A percentile compares a stretch with the other conserved stretches of the same genome.
Evolutionary conservation across 2,888 invertebrate genomes (phyloP).

Genomic region (Lampropteryx suffumata): DNA sequence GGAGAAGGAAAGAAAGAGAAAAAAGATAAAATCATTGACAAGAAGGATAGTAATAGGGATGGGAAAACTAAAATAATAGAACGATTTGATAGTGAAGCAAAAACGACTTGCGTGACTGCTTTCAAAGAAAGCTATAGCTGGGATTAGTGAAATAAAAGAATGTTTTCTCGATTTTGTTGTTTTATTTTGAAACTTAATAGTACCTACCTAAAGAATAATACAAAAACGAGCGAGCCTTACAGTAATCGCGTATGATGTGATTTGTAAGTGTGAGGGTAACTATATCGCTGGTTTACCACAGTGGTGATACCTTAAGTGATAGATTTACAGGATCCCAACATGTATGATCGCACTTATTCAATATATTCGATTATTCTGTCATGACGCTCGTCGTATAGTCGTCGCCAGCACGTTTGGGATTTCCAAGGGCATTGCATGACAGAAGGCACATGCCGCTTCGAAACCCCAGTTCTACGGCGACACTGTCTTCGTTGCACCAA

Average conservation of each 20-base stretch:
- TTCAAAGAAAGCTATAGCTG: constrained; percentile 74
- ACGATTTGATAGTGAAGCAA: constrained; percentile 51
- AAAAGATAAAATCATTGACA: constrained; percentile 35
- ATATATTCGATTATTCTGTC: not conserved
- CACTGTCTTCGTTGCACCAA: constrained; percentile 39
- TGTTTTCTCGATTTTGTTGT: constrained; percentile 13
- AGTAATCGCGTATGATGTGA: too few relatives aligned
- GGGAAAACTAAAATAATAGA: constrained; percentile 42
- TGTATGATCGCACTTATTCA: too few relatives aligned
- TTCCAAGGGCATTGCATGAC: constrained; percentile 92
- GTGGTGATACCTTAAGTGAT: not conserved
- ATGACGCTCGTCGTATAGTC: constrained; percentile 21
- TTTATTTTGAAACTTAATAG: too few relatives aligned
- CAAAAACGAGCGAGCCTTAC: too few relatives aligned
- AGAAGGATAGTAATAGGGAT: not conserved
- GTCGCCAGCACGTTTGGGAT: constrained; percentile 89
- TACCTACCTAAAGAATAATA: too few relatives aligned
- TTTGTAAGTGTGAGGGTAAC: too few relatives aligned
- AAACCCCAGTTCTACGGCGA: constrained; percentile 90
- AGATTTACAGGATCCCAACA: too few relatives aligned
- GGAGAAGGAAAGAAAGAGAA: constrained; percentile 8
- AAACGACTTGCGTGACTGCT: constrained; percentile 56
- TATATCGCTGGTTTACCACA: too few relatives aligned
- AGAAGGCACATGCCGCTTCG: constrained; percentile 90
- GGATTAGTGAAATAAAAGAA: constrained; percentile 56